Base-by-base conservation (phyloP, 2,888 invertebrate species). In the Ernsta delagoae region DNA sequence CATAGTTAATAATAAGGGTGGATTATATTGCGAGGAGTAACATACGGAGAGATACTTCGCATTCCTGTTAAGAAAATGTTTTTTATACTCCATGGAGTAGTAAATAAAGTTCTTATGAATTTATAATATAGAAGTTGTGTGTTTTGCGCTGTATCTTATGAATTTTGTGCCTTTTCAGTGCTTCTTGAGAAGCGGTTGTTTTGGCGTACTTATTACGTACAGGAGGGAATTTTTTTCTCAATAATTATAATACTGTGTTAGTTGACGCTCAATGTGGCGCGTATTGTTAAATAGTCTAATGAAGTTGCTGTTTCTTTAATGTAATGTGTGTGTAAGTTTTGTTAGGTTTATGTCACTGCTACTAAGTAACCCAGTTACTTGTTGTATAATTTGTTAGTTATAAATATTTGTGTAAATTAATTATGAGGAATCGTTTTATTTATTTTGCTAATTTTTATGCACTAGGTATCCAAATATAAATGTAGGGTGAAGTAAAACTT, bases 111-210 rank as follows among this genome's bases (percentile, higher is more conserved):
- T 63, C 60, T 63, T 65, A 70, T 70, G 57, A 59, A 59, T 64
- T 73, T 76, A 82, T 56, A 65, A 36, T 48, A 45, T 16, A 56
- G 45, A 41, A 68, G 62, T 57, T 62, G 62, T 61, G 68, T 59
- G 48, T 76, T 80, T 74, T 79, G 82, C 83, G 87, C 88, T 88
- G 78, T 83, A 83, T 92, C 92, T 92, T 92, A 92, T 92, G 92
- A 92, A 91, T 90, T 91, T 83, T 78, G 92, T 92, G 92, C 92
- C 92, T 92, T 91, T 88, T 83, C 81, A 77, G 81, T 85, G 89
- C 88, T 88, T 89, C 84, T 77, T 72, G 75, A 68, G 86, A 83
- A 84, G 88, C 87, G 75, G 78, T 88, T 85, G 83, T 85, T 86
- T 88, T 83, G 79, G 85, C 84, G 78, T 81, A 79, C 77, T 72